Base-by-base conservation (phyloP, 2,888 invertebrate genomes). In the Agrilus cyanescens region DNA sequence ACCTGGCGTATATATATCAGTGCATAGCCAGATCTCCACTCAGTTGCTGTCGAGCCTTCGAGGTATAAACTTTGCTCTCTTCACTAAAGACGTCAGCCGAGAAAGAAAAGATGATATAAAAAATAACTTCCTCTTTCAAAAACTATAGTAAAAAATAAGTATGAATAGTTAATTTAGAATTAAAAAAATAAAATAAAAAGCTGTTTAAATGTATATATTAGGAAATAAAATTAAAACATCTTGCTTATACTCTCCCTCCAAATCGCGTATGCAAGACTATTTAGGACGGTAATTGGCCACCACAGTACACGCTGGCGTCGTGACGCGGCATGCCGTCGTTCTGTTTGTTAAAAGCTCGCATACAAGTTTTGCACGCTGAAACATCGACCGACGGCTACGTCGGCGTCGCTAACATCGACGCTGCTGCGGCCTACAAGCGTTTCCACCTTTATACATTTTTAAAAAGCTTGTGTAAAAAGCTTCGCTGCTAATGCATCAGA, bases 281-380 rank as follows among this genome's bases (percentile, higher is more conserved):
- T 64, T 63, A 65, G 62, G 57, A 50, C 58, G 57, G 61, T 65
- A 65, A 67, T 67, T 67, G 67, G 65, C 64, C 66, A 65, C 65
- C 61, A 62, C 25, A 10, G 25, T 25, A 10, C 10, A 25, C 25
- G 10, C 25, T 25, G 25, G 25, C 25, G 25, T 25, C 25, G 25
- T 10, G 25, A 25, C 25, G 25, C 25, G 25, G 25, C 25, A 10
- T 10, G 25, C 25, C 25, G 25, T 25, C 25, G 10, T 25, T 25
- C 25, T 25, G 25, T n/a, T n/a, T 62, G 64, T 66, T 66, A 66
- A 65, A 61, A 66, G 67, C 67, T 67, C 25, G 25, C 25, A 25
- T 66, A 67, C 67, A 67, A 65, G 60, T 57, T 53, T 57, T 54
- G 61, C 61, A 63, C 25, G 25, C 10, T 25, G 25, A 25, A 25